phyloP scores from a whole-genome alignment of 2,797 vertebrate genomes.

The Coranthus polyacanthus region DNA sequence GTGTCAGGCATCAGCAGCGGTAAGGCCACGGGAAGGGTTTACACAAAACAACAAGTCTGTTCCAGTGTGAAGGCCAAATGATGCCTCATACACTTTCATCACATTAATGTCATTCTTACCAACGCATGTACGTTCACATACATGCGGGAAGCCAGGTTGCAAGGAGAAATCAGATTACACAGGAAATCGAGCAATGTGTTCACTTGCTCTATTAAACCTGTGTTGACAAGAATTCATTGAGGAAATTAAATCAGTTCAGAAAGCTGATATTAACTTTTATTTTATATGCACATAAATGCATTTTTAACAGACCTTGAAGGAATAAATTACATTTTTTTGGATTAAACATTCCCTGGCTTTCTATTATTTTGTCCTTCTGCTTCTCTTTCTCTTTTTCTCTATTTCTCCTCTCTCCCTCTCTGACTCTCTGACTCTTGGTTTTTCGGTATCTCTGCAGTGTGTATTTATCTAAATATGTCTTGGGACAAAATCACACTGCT shows the following conservation, averaged over 20 bases:
- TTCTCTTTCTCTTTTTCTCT: slow-evolving; percentile 1
- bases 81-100: too few species aligned
- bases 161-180: too few species aligned
- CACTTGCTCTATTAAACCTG: too few species aligned
- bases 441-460: slow-evolving; percentile 78
- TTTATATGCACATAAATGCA: background rate
- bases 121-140: too few species aligned
- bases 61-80: too few species aligned
- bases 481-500: slow-evolving; percentile 78
- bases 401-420: slow-evolving; percentile 24
- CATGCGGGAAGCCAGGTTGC: too few species aligned
- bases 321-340: slow-evolving; percentile 16
- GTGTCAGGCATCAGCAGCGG: background rate
- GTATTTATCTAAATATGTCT: slow-evolving; percentile 87
- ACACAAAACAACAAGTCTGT: background rate
- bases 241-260: too few species aligned
- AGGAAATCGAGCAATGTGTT: too few species aligned
- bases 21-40: background rate
- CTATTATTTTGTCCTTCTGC: background rate
- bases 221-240: too few species aligned
- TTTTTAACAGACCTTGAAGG: slow-evolving; percentile 21
- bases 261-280: too few species aligned
- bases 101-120: too few species aligned
- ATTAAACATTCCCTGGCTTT: slow-evolving; percentile 1
- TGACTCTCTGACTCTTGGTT: slow-evolving; percentile 48